Percentiles rank a stretch among this genome's conserved stretches.
These are phyloP conservation scores for Colistium nudipinnis DNA, from an alignment of 2,113 vertebrate genomes.

Conservation along the genomic window DNA sequence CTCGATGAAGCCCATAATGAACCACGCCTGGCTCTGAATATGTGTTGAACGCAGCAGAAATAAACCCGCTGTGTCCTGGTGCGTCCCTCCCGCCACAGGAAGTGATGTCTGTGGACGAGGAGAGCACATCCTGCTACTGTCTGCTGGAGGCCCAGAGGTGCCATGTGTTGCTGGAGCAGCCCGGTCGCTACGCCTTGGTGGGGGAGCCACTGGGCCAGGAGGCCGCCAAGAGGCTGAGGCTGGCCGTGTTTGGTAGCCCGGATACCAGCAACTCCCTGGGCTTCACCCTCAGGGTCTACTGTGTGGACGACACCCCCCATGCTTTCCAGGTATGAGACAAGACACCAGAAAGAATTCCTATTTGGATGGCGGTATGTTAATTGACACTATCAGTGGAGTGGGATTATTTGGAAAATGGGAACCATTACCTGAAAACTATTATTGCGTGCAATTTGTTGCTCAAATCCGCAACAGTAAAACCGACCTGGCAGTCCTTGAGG, in stretches of 20 bases:
- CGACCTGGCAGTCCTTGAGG: too few species aligned
- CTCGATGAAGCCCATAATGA: background rate
- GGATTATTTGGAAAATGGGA: too few species aligned
- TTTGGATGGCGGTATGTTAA: too few species aligned
- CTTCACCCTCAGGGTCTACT: conserved; percentile 95
- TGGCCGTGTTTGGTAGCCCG: conserved; percentile 93
- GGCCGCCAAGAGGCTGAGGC: conserved; percentile 91
- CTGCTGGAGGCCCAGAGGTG: conserved; percentile 93
- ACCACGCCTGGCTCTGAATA: background rate
- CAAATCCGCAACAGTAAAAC: too few species aligned
- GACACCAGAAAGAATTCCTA: too few species aligned
- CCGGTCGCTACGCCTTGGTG: conserved; percentile 92
- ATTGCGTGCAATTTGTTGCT: too few species aligned
- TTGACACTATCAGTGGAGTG: too few species aligned
- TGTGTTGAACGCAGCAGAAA: background rate
- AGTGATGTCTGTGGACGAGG: conserved; percentile 96
- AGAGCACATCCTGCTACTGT: conserved; percentile 95
- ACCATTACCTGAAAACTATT: too few species aligned
- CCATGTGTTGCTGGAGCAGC: conserved; percentile 92
- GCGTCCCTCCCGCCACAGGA: conserved; percentile 79
- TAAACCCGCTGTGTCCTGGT: background rate
- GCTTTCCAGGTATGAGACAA: conserved; percentile 89
- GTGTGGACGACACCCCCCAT: conserved; percentile 95
- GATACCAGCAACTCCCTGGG: conserved; percentile 88
- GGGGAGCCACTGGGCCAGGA: conserved; percentile 91